Evolutionary conservation across 2,888 invertebrate species (phyloP), one percentile per base, ranked within the genome.

Genomic region (Macrosiphum euphorbiae): DNA sequence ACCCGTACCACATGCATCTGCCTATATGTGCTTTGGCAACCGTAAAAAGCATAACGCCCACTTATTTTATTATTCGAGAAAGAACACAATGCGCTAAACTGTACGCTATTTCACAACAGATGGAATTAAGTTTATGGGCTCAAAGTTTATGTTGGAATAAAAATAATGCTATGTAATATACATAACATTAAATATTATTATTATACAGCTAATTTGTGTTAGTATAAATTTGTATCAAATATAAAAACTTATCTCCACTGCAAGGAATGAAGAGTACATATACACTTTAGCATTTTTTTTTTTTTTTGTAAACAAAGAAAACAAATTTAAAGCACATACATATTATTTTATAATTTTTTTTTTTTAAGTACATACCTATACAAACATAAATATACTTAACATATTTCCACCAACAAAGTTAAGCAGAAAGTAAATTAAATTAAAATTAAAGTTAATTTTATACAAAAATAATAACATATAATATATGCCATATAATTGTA

Each of bases 31-130:
- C 44, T 84, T 50, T 11, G 16, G 78, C 35, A 50, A 50, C 16
- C 78, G 78, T 78, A 90, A 90, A 90, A 78, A 41, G 35, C 41
- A 26, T 52, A 78, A 90, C 28, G 78, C n/a, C 52, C 78, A 78
- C 26, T 50, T 52, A 90, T 78, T 78, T 90, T 52, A 78, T 84
- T 55, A 88, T 88, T 88, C 55, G 41, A 88, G 26, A 55, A 88
- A 88, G 28, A 78, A 78, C 78, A 41, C 35, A 78, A 78, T 78
- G 20, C 78, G 35, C 20, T 78, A 78, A 78, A 78, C 78, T 20
- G 20, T 35, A 35, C 20, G 35, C 78, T 78, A 78, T 78, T 78
- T 78, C 35, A 78, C 78, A 20, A 78, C 78, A 35, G 8, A 35
- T 78, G 78, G 78, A 78, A 78, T 78, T 78, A 78, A 35, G 35